Evolutionary conservation across 2,797 vertebrate genomes (phyloP), one percentile per base, ranked within the genome.

Genomic region (Crypturellus tataupa): DNA sequence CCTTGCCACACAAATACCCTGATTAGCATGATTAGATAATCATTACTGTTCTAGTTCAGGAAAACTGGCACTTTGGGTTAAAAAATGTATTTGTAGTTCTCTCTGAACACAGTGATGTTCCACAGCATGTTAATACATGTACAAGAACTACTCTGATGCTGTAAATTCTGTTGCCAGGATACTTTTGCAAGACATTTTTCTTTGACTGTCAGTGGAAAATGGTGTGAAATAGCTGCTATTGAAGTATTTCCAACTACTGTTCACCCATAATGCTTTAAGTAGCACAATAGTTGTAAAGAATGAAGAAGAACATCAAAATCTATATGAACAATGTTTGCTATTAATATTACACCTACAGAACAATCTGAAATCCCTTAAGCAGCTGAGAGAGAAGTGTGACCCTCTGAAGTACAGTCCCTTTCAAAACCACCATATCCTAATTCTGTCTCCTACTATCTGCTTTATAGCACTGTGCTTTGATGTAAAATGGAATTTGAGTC

Each of bases 161-260:
- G 21, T 86, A 90, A 93, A 64, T 63, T 58, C 35, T 90, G 96
- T 96, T 97, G 95, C 96, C 96, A 96, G 96, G 96, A 96, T 97
- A 97, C 93, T 93, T 96, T 75, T 91, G 58, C 91, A 95, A 96
- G 91, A 95, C 9, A 27, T 90, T 94, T 95, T 94, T 86, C 94
- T 93, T 82, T 85, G 33, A 88, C 89, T 96, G 94, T 91, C 89
- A 90, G 71, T 88, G 83, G 75, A 96, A 93, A 97, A 94, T 95
- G 60, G 89, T 91, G 91, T 93, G 94, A 96, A 96, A 95, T 94
- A 93, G 89, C 83, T 94, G 94, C 82, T 95, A 95, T 94, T 96
- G 83, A 96, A 94, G 89, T 90, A 90, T 94, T 94, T 93, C 78
- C 90, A 93, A 84, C 91, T 94, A 42, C 85, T 71, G 64, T 60